Percentiles rank a stretch among this genome's conserved stretches.
Evolutionary conservation across 2,113 vertebrate species (phyloP).

Genomic region (Budorcas taxicolor): DNA sequence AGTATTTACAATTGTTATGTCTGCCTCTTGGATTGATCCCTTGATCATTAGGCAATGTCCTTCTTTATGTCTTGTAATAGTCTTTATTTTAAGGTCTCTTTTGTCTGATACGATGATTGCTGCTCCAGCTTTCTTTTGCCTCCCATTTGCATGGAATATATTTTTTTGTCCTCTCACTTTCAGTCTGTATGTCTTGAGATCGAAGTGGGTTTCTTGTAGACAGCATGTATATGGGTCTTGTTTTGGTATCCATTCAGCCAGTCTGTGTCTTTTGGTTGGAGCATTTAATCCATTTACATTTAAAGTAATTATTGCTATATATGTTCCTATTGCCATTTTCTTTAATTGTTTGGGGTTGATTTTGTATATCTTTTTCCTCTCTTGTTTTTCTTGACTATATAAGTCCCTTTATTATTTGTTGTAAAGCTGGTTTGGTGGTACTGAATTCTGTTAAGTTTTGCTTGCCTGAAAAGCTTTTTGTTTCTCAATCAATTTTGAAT

Average conservation of each 20-base stretch:
- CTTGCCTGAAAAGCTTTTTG: background rate
- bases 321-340: background rate
- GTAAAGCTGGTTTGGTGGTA: background rate
- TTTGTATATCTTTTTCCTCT: background rate
- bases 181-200: background rate
- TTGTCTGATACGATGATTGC: background rate
- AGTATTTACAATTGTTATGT: background rate
- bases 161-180: background rate
- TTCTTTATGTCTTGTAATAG: background rate
- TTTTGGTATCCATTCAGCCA: background rate
- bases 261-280: background rate
- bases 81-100: background rate
- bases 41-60: background rate
- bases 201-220: background rate
- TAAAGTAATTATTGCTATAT: background rate
- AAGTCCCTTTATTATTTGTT: background rate
- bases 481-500: background rate
- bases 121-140: background rate
- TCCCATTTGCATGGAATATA: background rate
- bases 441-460: background rate
- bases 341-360: background rate
- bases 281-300: background rate
- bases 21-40: background rate
- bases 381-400: background rate
- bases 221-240: background rate